These are phyloP conservation scores for Fulmarus glacialis DNA, from an alignment of 2,113 vertebrate species.

Conservation along the genomic window DNA sequence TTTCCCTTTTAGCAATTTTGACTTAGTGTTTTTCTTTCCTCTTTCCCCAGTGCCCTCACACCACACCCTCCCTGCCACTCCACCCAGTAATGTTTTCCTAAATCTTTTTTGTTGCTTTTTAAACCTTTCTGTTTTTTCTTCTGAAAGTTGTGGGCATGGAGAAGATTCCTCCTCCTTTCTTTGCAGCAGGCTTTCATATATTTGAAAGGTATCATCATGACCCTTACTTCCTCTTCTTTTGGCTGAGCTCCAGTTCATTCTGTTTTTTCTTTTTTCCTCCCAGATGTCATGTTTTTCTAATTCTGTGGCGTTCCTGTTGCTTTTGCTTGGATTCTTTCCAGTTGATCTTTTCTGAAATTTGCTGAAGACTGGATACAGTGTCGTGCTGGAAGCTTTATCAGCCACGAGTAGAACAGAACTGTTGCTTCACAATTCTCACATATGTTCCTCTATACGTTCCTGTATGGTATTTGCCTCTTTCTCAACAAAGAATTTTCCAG, in stretches of 20 bases:
- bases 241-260: background rate
- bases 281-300: slow-evolving; percentile 50
- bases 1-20: background rate
- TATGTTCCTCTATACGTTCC: background rate
- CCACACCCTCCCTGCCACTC: background rate
- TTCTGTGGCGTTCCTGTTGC: slow-evolving; percentile 29
- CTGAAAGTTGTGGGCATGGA: background rate
- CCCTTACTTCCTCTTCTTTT: slow-evolving; percentile 13
- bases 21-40: slow-evolving; percentile 13
- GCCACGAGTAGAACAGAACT: background rate
- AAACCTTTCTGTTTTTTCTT: background rate
- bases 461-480: background rate
- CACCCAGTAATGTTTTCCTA: background rate
- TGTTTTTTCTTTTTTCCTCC: background rate
- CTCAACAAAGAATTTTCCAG: background rate
- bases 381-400: background rate
- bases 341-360: slow-evolving; percentile 41
- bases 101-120: background rate
- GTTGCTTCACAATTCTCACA: background rate
- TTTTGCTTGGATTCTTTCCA: slow-evolving; percentile 39
- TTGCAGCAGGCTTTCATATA: background rate
- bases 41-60: background rate
- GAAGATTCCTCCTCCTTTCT: background rate
- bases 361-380: background rate
- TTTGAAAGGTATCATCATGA: background rate